A percentile compares a stretch with the other conserved stretches of the same genome.
Conservation (phyloP, 1,140 invertebrate genomes). For the Pseudomyrmex flavicornis region DNA sequence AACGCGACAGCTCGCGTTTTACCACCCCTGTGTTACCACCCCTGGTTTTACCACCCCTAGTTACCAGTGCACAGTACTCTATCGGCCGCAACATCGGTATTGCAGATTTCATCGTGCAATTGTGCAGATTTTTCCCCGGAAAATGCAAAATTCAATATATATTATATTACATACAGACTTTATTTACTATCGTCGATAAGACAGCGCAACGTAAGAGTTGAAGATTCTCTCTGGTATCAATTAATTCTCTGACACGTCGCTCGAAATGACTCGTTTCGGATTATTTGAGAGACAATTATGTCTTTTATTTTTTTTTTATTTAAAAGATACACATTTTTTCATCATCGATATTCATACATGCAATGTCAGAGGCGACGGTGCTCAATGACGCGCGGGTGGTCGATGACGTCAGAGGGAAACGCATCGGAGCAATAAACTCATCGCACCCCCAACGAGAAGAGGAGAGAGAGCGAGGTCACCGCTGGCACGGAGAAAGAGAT, state of each 20-base stretch:
- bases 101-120: constrained; percentile 58
- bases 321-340: constrained; percentile 23
- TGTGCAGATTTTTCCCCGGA: neutral
- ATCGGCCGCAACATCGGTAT: constrained; percentile 75
- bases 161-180: neutral
- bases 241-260: neutral
- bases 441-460: neutral
- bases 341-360: constrained; percentile 13
- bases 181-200: constrained; percentile 15
- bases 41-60: neutral
- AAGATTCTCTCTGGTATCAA: neutral
- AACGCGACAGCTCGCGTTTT: constrained; percentile 24
- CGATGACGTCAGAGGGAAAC: constrained; percentile 76
- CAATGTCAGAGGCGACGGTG: constrained; percentile 50
- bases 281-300: neutral
- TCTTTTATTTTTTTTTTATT: constrained; percentile 3
- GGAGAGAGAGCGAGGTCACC: constrained; percentile 42
- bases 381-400: constrained; percentile 74
- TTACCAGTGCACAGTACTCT: constrained; percentile 66
- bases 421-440: constrained; percentile 77
- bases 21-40: constrained; percentile 33
- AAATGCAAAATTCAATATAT: neutral
- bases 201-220: neutral
- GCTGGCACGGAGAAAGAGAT: constrained; percentile 9
- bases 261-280: constrained; percentile 12